A percentile compares a stretch with the other conserved stretches of the same genome.
Evolutionary conservation across 2,888 invertebrate genomes (phyloP).

Genomic region (Adineta ricciae): DNA sequence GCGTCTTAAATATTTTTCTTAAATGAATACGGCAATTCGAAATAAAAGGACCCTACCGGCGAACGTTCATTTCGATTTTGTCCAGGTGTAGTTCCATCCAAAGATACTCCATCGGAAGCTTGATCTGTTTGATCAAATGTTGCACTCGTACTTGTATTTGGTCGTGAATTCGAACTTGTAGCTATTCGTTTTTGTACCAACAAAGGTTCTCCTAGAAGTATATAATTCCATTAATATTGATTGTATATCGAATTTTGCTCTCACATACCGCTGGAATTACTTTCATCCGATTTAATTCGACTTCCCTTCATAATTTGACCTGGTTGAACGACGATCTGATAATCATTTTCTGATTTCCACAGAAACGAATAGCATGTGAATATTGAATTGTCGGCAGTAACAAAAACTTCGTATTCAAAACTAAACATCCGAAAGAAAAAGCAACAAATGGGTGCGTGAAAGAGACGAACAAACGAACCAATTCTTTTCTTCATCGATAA

Average conservation of each 20-base stretch:
- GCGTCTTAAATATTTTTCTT: constrained; percentile 14
- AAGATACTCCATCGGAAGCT: background rate
- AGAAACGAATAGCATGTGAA: constrained; percentile 49
- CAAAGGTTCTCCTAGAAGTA: background rate
- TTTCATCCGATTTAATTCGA: constrained; percentile 22
- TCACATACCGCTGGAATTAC: background rate
- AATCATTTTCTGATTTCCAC: constrained; percentile 45
- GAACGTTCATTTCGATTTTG: constrained; percentile 11
- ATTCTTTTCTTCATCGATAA: constrained; percentile 41
- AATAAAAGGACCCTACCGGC: too few species aligned
- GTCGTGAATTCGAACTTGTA: constrained; percentile 6
- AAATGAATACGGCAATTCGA: too few species aligned
- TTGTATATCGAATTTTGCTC: too few species aligned
- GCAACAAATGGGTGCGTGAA: too few species aligned
- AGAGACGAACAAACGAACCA: too few species aligned
- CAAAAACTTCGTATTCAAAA: constrained; percentile 43
- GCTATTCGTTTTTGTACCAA: constrained; percentile 3
- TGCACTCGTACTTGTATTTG: constrained; percentile 32
- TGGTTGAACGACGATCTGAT: constrained; percentile 43
- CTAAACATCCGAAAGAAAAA: constrained; percentile 35
- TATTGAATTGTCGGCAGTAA: constrained; percentile 49
- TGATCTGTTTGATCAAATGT: constrained; percentile 30
- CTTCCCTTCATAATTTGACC: constrained; percentile 34
- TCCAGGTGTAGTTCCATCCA: background rate
- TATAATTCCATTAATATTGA: too few species aligned